These are phyloP conservation scores for Ptilonorhynchus violaceus DNA, from an alignment of 2,113 vertebrate genomes.

Conservation along the genomic window DNA sequence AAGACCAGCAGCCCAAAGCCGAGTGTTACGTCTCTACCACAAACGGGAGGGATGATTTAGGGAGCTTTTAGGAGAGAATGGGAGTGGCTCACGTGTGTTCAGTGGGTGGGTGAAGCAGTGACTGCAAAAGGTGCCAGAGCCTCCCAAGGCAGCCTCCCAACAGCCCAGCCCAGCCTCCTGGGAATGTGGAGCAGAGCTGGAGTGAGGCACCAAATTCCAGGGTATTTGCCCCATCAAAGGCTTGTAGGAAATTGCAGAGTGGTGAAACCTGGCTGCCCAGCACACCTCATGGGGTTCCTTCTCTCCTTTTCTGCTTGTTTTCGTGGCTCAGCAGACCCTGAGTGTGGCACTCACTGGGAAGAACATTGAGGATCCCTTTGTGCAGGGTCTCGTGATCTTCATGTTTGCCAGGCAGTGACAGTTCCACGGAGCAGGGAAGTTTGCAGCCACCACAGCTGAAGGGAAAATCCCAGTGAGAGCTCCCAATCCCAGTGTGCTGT, in stretches of 20 bases:
- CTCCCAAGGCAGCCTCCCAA: neutral
- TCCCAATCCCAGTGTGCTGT: neutral
- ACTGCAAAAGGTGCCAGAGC: neutral
- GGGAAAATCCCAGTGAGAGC: neutral
- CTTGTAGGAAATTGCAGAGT: neutral
- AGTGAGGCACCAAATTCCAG: neutral
- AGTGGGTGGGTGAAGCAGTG: neutral
- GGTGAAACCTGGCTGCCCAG: neutral
- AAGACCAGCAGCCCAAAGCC: neutral
- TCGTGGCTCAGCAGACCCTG: neutral
- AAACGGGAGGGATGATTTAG: neutral
- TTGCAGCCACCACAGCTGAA: neutral
- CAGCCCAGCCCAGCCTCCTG: neutral
- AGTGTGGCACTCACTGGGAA: neutral
- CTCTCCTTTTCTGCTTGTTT: neutral
- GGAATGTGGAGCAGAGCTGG: neutral
- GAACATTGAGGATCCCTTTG: neutral
- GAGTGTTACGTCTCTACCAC: neutral
- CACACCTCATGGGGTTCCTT: fast-evolving
- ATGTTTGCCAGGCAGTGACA: neutral
- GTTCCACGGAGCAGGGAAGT: neutral
- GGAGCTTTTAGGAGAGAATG: neutral
- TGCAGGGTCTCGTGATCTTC: fast-evolving
- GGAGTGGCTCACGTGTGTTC: neutral
- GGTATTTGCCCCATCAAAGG: neutral